Percentiles rank a stretch among this genome's conserved stretches.
Evolutionary conservation across 2,113 vertebrate genomes (phyloP).

Genomic region (Vanacampus margaritifer): DNA sequence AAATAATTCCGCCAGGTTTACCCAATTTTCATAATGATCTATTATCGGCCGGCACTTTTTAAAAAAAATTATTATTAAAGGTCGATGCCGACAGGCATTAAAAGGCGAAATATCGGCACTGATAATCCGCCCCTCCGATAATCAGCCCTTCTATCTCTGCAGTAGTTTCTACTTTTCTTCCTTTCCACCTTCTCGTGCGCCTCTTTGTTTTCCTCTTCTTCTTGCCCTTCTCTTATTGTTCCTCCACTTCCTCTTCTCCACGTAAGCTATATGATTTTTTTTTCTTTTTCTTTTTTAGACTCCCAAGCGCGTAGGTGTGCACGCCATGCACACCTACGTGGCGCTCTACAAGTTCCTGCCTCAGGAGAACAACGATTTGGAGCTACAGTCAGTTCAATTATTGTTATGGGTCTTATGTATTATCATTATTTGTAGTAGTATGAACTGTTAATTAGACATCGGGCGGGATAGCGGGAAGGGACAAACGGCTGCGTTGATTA

Average conservation of each 20-base stretch:
- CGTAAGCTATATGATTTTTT: background rate
- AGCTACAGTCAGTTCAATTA: slow-evolving; percentile 78
- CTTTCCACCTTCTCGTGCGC: background rate
- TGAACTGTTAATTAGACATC: too few species aligned
- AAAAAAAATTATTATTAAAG: too few species aligned
- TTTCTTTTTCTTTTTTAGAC: slow-evolving; percentile 19
- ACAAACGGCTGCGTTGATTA: slow-evolving; percentile 38
- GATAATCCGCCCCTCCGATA: too few species aligned
- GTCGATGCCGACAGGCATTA: too few species aligned
- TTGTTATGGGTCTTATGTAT: background rate
- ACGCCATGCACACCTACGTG: slow-evolving; percentile 86
- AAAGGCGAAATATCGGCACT: too few species aligned
- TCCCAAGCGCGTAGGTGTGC: slow-evolving; percentile 73
- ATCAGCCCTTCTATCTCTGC: too few species aligned
- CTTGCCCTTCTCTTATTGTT: slow-evolving; percentile 13
- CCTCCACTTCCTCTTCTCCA: background rate
- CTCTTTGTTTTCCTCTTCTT: slow-evolving; percentile 1
- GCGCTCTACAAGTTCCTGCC: slow-evolving; percentile 90
- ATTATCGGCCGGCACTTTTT: too few species aligned
- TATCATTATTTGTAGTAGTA: too few species aligned
- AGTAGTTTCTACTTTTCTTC: slow-evolving; percentile 1
- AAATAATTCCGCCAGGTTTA: too few species aligned
- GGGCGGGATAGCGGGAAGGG: too few species aligned
- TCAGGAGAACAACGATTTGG: slow-evolving; percentile 86
- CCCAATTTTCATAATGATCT: too few species aligned